These are phyloP conservation scores for Helleia helle DNA, from an alignment of 2,888 invertebrate species.

Conservation along the genomic window DNA sequence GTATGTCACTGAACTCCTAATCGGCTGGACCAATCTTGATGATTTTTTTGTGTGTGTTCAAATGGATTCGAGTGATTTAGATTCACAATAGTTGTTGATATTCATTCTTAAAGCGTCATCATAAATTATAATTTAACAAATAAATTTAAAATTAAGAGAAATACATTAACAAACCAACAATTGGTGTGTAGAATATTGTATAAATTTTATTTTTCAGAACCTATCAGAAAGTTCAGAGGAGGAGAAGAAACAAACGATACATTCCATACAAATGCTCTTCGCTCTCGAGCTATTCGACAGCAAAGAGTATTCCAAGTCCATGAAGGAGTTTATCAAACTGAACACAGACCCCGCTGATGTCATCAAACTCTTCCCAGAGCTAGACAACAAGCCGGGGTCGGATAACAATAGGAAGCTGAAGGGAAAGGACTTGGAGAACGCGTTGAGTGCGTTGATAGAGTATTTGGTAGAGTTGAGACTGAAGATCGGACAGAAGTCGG, in stretches of 20 bases:
- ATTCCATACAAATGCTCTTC: constrained; percentile 91
- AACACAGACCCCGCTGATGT: constrained; percentile 96
- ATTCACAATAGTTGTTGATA: too few relatives aligned
- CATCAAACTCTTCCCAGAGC: constrained; percentile 93
- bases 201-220: constrained; percentile 69
- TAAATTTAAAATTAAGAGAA: too few relatives aligned
- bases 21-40: too few relatives aligned
- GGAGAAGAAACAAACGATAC: constrained; percentile 85
- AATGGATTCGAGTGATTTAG: too few relatives aligned
- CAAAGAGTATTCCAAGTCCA: constrained; percentile 90
- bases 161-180: too few relatives aligned
- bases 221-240: constrained; percentile 86
- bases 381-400: constrained; percentile 72
- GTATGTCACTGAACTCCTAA: too few relatives aligned
- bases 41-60: too few relatives aligned
- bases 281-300: constrained; percentile 94
- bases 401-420: constrained; percentile 72
- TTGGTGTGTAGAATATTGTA: too few relatives aligned
- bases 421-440: constrained; percentile 90
- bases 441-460: constrained; percentile 89
- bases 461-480: constrained; percentile 87
- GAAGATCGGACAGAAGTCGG: constrained; percentile 59
- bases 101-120: too few relatives aligned
- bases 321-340: constrained; percentile 91
- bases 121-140: too few relatives aligned